Conservation (phyloP, 2,113 vertebrate genomes). For the Hyla sarda region DNA sequence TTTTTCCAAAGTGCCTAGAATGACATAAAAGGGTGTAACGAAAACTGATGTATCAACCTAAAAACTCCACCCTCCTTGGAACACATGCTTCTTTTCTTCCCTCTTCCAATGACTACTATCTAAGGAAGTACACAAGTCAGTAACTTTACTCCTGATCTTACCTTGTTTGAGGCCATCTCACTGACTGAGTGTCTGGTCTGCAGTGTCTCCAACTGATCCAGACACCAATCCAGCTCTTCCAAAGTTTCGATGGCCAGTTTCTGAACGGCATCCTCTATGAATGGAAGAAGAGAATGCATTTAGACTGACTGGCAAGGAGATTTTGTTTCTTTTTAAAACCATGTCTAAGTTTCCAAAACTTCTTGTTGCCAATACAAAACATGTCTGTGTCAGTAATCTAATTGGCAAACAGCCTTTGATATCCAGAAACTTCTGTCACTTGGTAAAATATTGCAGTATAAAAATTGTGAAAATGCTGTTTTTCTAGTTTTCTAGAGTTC, state of each 20-base stretch:
- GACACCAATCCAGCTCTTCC: conserved; percentile 95
- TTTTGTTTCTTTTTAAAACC: neutral
- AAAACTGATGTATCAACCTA: too few relatives aligned
- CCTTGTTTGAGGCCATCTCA: conserved; percentile 85
- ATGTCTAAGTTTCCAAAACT: neutral
- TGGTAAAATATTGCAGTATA: neutral
- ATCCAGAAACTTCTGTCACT: neutral
- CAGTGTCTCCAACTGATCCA: conserved; percentile 92
- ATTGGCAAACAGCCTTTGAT: neutral
- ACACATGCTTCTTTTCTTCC: too few relatives aligned
- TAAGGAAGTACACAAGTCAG: neutral
- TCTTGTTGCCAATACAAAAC: neutral
- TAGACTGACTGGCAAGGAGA: neutral
- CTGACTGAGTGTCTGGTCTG: conserved; percentile 86
- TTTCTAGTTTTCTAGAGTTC: neutral
- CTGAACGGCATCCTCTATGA: conserved; percentile 84
- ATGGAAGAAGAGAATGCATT: conserved; percentile 57
- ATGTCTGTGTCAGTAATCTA: neutral
- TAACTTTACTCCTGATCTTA: conserved; percentile 58
- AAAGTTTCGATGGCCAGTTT: conserved; percentile 87
- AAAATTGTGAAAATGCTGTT: neutral
- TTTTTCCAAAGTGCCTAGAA: too few relatives aligned
- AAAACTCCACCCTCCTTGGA: too few relatives aligned
- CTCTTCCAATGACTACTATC: neutral
- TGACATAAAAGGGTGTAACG: too few relatives aligned